These are phyloP conservation scores for Pollenia angustigena DNA, from an alignment of 2,888 invertebrate genomes.

Conservation along the genomic window DNA sequence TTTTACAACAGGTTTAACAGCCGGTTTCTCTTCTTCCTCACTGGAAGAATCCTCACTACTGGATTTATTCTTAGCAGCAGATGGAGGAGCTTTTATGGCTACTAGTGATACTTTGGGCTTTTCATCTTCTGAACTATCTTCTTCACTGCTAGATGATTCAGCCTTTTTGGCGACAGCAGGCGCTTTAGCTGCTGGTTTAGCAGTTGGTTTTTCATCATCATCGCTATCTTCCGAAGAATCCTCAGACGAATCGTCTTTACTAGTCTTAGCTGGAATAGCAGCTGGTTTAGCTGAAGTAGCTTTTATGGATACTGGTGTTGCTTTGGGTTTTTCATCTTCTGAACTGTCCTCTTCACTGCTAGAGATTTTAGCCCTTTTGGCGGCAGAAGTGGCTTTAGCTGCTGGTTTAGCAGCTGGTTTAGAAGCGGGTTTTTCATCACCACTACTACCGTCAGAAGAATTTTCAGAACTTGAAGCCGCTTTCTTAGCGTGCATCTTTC, in stretches of 20 bases:
- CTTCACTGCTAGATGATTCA: slow-evolving; percentile 82
- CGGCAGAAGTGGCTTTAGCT: slow-evolving; percentile 56
- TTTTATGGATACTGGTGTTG: slow-evolving; percentile 73
- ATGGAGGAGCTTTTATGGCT: too few relatives aligned
- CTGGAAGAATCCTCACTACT: too few relatives aligned
- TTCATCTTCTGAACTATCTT: slow-evolving; percentile 83
- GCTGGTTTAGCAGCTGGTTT: slow-evolving; percentile 56
- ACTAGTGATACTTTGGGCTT: slow-evolving; percentile 31
- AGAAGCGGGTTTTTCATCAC: slow-evolving; percentile 67
- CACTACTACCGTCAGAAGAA: slow-evolving; percentile 77
- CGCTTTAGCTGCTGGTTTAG: slow-evolving; percentile 77
- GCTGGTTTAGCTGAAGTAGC: slow-evolving; percentile 39
- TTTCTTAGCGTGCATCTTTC: slow-evolving; percentile 49
- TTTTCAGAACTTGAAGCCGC: slow-evolving; percentile 61
- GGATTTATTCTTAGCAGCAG: too few relatives aligned
- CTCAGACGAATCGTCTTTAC: slow-evolving; percentile 74
- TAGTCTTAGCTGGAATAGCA: slow-evolving; percentile 47
- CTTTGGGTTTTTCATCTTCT: slow-evolving; percentile 71
- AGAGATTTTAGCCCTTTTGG: slow-evolving; percentile 58
- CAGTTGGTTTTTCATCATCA: slow-evolving; percentile 76
- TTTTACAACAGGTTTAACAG: slow-evolving; percentile 77
- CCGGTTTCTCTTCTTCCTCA: slow-evolving; percentile 79
- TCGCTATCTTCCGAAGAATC: slow-evolving; percentile 75
- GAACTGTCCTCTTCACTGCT: slow-evolving; percentile 57
- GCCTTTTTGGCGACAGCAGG: slow-evolving; percentile 78